Evolutionary conservation across 2,797 vertebrate genomes (phyloP), one percentile per base, ranked within the genome.

Genomic region (Florisuga fusca): DNA sequence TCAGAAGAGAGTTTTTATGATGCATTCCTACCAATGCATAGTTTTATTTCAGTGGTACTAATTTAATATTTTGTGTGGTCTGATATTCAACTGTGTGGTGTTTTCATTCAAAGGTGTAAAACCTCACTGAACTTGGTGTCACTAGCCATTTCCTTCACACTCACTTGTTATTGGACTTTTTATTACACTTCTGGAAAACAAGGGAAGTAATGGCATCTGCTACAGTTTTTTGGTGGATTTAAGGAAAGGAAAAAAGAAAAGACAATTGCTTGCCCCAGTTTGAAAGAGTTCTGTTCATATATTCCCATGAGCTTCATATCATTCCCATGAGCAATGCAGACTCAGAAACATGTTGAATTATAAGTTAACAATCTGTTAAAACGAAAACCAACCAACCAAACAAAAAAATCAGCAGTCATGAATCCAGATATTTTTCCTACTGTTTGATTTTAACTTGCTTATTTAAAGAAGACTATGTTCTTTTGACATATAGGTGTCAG

Each of bases 281-380:
- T 82, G 73, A 90, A 91, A 80, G 59, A 87, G 3, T 25, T 73
- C 3, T 86, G 89, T 94, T 85, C 23, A 36, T 58, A 58, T 64
- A 75, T 77, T 85, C 84, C 58, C 73, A 18, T 46, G 27, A 22
- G 31, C 18, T 85, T 81, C 45, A 19, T 66, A 51, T 45, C n/a
- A n/a, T n/a, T n/a, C n/a, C n/a, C n/a, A n/a, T n/a, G n/a, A n/a
- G n/a, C n/a, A n/a, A n/a, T n/a, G n/a, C 43, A 83, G 64, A 62
- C 13, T 66, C 34, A 75, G 78, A 87, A 90, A 87, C 83, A 46
- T 33, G n/a, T 67, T 89, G 18, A 33, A 23, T 34, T 81, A 7
- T 58, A 64, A 90, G 41, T 46, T 90, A 93, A 80, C 58, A 59
- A 72, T 55, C n/a, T 87, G 67, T 67, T 78, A 84, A 85, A 85